Conservation (phyloP, 2,113 vertebrate genomes). For the western clawed frog (Xenopus tropicalis) region UCB_Xtro_10.0 CM004444.2:36828001-36828500, state of each 20-base stretch:
- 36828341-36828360: conserved; percentile 16
- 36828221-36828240: conserved; percentile 1
- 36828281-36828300: conserved; percentile 26
- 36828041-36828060: no score
- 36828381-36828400: conserved; percentile 8
- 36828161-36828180: background rate
- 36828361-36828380: conserved; percentile 4
- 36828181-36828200: conserved; percentile 12
- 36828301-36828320: conserved; percentile 17
- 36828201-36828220: conserved; percentile 10
- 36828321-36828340: background rate
- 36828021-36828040: no score
- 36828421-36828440: conserved; percentile 6
- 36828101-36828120: background rate
- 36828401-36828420: background rate
- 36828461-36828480: background rate
- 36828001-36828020: no score
- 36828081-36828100: background rate
- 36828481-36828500: background rate
- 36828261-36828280: conserved; percentile 25
- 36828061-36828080: no score
- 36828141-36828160: background rate
- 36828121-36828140: background rate
- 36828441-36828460: background rate
- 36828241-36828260: conserved; percentile 27